Percentiles rank a stretch among this genome's conserved stretches.
phyloP scores from a whole-genome alignment of 2,113 vertebrate genomes.

The Platycercus adscitus region DNA sequence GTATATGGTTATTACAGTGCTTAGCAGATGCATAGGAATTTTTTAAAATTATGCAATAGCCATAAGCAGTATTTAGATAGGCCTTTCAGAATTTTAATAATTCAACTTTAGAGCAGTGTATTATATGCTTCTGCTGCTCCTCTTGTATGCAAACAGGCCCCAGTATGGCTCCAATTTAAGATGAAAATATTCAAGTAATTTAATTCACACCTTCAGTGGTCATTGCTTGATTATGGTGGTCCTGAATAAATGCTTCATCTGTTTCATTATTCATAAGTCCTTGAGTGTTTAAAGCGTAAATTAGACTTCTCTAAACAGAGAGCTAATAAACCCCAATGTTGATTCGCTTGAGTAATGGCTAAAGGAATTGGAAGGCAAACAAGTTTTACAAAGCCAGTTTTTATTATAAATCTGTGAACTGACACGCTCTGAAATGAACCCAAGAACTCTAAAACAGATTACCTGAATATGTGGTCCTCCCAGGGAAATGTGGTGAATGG shows the following conservation, averaged over 20 bases:
- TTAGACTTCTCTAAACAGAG: neutral
- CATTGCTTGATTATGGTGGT: neutral
- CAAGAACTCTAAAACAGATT: neutral
- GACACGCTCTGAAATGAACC: neutral
- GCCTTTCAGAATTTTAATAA: neutral
- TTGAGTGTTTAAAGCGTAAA: constrained; percentile 1
- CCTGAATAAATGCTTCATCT: neutral
- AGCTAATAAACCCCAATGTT: neutral
- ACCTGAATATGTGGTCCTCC: neutral
- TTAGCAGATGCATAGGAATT: neutral
- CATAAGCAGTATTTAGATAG: neutral
- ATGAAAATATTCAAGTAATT: neutral
- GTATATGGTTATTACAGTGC: neutral
- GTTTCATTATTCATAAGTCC: neutral
- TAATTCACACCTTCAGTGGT: neutral
- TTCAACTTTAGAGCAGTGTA: neutral
- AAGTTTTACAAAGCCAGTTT: neutral
- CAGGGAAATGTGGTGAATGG: neutral
- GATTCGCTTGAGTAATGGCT: neutral
- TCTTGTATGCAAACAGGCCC: neutral
- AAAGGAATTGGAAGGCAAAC: neutral
- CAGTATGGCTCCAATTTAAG: neutral
- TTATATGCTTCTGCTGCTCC: neutral
- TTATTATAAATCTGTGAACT: neutral
- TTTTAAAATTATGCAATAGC: neutral